Evolutionary conservation across 2,797 vertebrate genomes (phyloP).

Genomic region (Acrocephalus scirpaceus): DNA sequence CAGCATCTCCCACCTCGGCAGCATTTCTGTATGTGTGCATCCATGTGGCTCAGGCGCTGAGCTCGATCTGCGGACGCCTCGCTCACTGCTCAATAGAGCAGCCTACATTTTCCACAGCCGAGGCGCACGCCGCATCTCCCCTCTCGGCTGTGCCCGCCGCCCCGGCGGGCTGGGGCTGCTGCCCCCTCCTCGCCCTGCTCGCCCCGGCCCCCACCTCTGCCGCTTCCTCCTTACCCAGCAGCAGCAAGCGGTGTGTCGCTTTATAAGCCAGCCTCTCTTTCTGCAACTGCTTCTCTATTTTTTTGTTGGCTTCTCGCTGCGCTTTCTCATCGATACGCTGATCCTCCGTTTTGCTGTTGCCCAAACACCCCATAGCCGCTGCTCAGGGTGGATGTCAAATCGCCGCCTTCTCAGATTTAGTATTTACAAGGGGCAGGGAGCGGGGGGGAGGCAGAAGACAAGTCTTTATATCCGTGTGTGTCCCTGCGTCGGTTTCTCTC

Average conservation of each 20-base stretch:
- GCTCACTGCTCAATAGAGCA: background rate
- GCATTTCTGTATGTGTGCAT: background rate
- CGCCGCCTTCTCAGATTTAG: constrained; percentile 32
- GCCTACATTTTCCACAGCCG: background rate
- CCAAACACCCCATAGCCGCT: constrained; percentile 95
- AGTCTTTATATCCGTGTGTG: constrained; percentile 49
- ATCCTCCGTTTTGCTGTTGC: constrained; percentile 97
- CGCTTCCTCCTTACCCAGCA: constrained; percentile 88
- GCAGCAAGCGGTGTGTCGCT: constrained; percentile 93
- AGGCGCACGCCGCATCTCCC: background rate
- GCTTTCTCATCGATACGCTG: constrained; percentile 98
- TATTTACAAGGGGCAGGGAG: constrained; percentile 22
- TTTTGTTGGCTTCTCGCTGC: constrained; percentile 97
- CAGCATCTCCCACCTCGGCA: constrained; percentile 36
- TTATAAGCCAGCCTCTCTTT: constrained; percentile 96
- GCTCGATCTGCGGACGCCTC: background rate
- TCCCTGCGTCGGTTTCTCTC: constrained; percentile 32
- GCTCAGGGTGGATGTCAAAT: constrained; percentile 42
- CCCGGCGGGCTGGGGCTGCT: background rate
- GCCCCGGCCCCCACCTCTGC: background rate
- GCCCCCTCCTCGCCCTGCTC: background rate
- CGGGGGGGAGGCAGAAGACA: background rate
- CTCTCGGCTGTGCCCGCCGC: background rate
- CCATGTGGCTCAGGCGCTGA: constrained; percentile 47
- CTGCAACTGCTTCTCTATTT: constrained; percentile 96